Evolutionary conservation across 92 coral and sea anemone genomes (phyloP), one percentile per base, ranked within the genome.

Genomic region (Umimayanthus kanabou): DNA sequence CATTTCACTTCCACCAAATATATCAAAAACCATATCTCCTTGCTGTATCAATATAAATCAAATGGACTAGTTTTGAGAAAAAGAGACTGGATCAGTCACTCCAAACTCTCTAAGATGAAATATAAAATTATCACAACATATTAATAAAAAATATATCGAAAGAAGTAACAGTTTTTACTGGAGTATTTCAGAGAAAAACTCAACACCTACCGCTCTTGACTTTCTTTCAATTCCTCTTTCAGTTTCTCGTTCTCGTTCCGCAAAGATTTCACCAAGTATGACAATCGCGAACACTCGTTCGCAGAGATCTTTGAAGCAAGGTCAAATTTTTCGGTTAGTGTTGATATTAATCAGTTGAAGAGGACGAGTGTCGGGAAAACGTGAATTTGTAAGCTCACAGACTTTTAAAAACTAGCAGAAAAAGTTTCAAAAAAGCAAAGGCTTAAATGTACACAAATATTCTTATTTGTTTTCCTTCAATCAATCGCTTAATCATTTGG

Each of bases 231-330:
- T 80, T 92, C 96, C 50, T 87, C 93, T 85, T 94, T 88, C 69
- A 97, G 90, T 15, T 97, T 94, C 23, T 91, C 98, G 69, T 92
- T 95, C 76, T 96, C 95, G 23, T 90, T 89, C 45, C 97, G 92
- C 40, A 93, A 69, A 5, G 97, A 85, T 86, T 96, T 97, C 16
- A 95, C 94, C 47, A 88, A 77, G 42, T 89, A 89, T 6, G 95
- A 93, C 50, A 97, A 80, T n/a, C 99, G 94, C 73, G 96, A 90
- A 76, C 96, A 88, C 85, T 97, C 99, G 84, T 78, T 93, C 4
- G 97, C 80, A 0, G 99, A 85, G 2, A 78, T 66, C 96, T 94
- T 80, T 37, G 45, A 81, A 55, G 40, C 76, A 22, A 37, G 74
- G 20, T 18, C 26, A 39, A 80, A 69, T 37, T 13, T 2, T 53